Base-by-base conservation (phyloP, 2,113 vertebrate species). In the Mesocricetus auratus region DNA sequence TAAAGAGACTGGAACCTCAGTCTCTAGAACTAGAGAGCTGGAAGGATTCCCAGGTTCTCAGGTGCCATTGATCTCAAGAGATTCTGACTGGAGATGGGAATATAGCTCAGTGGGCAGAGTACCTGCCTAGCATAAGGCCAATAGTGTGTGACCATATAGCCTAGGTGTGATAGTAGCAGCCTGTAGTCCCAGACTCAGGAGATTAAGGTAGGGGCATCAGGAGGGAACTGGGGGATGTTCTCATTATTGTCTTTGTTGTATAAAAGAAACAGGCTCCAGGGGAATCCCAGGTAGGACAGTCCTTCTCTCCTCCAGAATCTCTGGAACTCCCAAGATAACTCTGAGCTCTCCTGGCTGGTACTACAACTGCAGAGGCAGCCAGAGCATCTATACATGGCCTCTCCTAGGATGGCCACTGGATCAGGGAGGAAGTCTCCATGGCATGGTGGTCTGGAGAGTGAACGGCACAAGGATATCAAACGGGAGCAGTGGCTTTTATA, bases 1-100 rank as follows among this genome's bases (percentile, higher is more conserved):
- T 47, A 62, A 88, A 94, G 66, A 91, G 92, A 26, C 8, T n/a
- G 64, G 69, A 85, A 53, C 29, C 58, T 86, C 53, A 10, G 9
- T 39, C 24, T 53, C 85, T 56, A 47, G 7, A 53, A n/a, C n/a
- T 19, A 29, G 21, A 68, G 10, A 45, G 45, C 42, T 60, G 16
- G 83, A 87, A 88, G n/a, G 5, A 2, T 21, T 50, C n/a, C 73
- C 68, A 6, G 36, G 8, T 26, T n/a, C 31, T 58, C 3, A 0
- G 42, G 6, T 50, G 15, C 16, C 66, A 16, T 9, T 50, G 45
- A 31, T 42, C 68, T 31, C 45, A 85, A 92, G 79, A 85, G 7
- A 93, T 26, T 86, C 31, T 36, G 71, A 29, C 79, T 83, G 31
- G 19, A 5, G 10, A 50, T 69, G 45, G 64, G 15, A 31, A 3